These are phyloP conservation scores for Coelopa pilipes DNA, from an alignment of 2,888 invertebrate species.

Conservation along the genomic window DNA sequence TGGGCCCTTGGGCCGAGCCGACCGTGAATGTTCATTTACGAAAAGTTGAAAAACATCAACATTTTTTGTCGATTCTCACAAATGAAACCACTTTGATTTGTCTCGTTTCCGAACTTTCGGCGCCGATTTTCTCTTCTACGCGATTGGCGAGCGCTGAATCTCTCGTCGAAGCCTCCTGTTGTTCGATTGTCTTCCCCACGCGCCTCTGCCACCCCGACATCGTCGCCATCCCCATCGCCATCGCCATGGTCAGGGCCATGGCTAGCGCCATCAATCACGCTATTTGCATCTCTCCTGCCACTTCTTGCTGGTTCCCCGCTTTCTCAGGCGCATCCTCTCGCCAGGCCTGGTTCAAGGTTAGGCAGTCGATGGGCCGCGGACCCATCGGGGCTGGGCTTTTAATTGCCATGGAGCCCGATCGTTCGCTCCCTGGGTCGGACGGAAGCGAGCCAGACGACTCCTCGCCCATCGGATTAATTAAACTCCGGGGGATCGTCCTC, in stretches of 20 bases:
- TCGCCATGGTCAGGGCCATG: no score
- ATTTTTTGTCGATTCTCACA: no score
- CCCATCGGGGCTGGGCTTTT: no score
- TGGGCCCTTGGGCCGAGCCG: neutral
- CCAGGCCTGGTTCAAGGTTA: slow-evolving; percentile 9
- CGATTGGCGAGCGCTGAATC: neutral
- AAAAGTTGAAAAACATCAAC: no score
- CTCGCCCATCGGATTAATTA: no score
- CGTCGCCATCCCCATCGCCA: neutral
- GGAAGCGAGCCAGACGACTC: no score
- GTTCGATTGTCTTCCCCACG: neutral
- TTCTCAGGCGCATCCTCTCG: slow-evolving; percentile 20
- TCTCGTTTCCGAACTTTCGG: neutral
- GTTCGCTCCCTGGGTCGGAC: no score
- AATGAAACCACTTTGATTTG: no score
- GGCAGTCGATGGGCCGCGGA: neutral
- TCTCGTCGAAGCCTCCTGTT: neutral
- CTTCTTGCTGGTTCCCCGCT: neutral
- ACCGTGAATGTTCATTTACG: no score
- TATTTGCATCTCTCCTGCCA: neutral
- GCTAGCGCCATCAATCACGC: slow-evolving; percentile 16
- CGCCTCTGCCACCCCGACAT: neutral
- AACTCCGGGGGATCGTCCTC: no score
- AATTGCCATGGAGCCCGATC: no score
- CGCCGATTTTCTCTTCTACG: neutral